Percentiles rank a stretch among this genome's conserved stretches.
Conservation (phyloP, 1,140 invertebrate species). For the Drosophila seguyi region DNA sequence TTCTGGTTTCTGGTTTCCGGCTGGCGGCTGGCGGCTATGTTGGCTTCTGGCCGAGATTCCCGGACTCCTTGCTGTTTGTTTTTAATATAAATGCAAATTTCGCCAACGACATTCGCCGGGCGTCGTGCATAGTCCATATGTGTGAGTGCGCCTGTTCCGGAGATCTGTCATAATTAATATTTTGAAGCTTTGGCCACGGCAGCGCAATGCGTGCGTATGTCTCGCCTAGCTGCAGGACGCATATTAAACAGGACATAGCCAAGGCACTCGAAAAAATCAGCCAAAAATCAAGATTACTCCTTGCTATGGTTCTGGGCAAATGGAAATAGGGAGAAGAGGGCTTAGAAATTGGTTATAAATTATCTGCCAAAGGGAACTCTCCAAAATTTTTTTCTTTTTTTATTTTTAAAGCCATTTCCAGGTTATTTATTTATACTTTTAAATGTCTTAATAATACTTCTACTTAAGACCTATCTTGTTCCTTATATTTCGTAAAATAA, state of each 20-base stretch:
- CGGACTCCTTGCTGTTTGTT: conserved; percentile 69
- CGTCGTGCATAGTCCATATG: conserved; percentile 29
- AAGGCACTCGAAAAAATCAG: conserved; percentile 10
- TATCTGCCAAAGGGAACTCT: background rate
- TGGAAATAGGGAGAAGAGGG: fast-evolving
- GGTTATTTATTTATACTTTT: too few species aligned
- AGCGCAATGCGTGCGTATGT: conserved; percentile 55
- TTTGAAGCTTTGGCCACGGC: conserved; percentile 70
- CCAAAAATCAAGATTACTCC: too few species aligned
- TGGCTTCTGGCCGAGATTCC: conserved; percentile 43
- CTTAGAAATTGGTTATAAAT: too few species aligned
- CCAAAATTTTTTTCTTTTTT: background rate
- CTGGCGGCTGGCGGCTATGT: conserved; percentile 12
- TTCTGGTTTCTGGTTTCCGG: conserved; percentile 14
- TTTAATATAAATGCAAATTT: conserved; percentile 84
- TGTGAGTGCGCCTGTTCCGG: conserved; percentile 32
- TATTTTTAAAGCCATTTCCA: background rate
- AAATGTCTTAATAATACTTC: background rate
- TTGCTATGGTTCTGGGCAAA: background rate
- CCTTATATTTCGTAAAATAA: background rate
- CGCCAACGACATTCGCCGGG: conserved; percentile 62
- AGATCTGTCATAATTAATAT: conserved; percentile 80
- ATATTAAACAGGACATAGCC: conserved; percentile 63
- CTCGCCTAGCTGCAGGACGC: conserved; percentile 52
- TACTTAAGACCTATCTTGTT: background rate